Evolutionary conservation across 2,888 invertebrate genomes (phyloP), one percentile per base, ranked within the genome.

Genomic region (Mythimna loreyi): DNA sequence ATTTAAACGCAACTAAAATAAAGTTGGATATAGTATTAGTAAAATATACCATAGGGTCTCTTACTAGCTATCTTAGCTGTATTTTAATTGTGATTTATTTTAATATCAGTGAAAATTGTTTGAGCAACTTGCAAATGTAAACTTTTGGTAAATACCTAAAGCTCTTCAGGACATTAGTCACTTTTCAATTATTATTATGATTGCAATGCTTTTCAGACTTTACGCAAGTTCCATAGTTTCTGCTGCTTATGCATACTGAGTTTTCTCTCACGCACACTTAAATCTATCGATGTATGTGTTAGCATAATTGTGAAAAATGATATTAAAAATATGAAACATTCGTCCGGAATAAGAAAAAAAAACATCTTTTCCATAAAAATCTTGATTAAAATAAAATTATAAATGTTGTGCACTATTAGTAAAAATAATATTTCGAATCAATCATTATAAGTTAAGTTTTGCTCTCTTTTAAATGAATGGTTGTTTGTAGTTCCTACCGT

Each of bases 401-500:
- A 62, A 59, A 76, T 75, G 53, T 59, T 62, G 59, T 67, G 67
- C 67, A 62, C 23, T 75, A 53, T 80, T 57, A 56, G 56, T 69
- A 67, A 69, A 68, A 25, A 59, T 57, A 49, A 30, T 58, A 73
- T 78, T 67, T 61, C 45, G 63, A 70, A 55, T 67, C 55, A 69
- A 68, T 57, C 62, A 62, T 70, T 40, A 36, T 64, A 62, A 58
- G 56, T 69, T 75, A 74, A 79, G 68, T 81, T 76, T 80, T 85
- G 78, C 82, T 86, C 85, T 85, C 78, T 83, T 78, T 81, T 74
- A 66, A 81, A 84, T 85, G 87, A 81, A 84, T 85, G 87, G 89
- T 90, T 90, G 90, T 88, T 87, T 83, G 81, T 85, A 85, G 85
- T 83, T 81, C 72, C 84, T 88, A 85, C 90, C 90, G 90, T 90